Evolutionary conservation across 2,113 vertebrate genomes (phyloP).

Genomic region (Dolichallabes microphthalmus): DNA sequence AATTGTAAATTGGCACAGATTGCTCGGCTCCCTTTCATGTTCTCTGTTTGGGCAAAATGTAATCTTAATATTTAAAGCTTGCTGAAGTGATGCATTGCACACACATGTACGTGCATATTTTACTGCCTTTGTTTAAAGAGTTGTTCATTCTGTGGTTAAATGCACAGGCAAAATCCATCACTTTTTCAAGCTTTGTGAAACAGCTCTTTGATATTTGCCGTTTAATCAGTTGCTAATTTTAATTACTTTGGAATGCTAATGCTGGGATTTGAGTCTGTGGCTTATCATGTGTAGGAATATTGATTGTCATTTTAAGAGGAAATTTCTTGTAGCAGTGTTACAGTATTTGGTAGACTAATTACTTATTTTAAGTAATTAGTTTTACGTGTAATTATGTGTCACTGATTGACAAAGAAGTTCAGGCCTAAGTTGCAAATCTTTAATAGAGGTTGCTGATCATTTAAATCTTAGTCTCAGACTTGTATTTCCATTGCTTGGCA

Average conservation of each 20-base stretch:
- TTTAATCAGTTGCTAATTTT: constrained; percentile 2
- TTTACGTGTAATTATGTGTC: neutral
- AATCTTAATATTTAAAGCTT: constrained; percentile 9
- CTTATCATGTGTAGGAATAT: neutral
- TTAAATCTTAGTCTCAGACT: neutral
- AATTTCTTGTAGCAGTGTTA: neutral
- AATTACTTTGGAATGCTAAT: constrained; percentile 4
- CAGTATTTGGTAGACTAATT: constrained; percentile 6
- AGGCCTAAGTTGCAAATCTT: neutral
- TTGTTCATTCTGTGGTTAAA: neutral
- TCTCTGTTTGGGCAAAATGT: constrained; percentile 5
- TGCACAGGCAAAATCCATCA: neutral
- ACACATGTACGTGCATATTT: neutral
- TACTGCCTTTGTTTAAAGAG: neutral
- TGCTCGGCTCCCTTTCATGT: constrained; percentile 13
- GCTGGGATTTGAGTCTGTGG: constrained; percentile 8
- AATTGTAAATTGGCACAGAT: constrained; percentile 20
- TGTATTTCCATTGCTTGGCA: neutral
- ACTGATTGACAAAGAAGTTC: neutral
- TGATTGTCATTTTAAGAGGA: neutral
- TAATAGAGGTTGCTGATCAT: neutral
- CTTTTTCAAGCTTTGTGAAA: neutral
- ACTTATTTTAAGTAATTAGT: neutral
- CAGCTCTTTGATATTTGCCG: neutral
- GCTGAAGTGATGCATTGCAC: neutral